These are phyloP conservation scores for Eulemur macaco DNA, from an alignment of 2,113 vertebrate genomes.

Conservation along the genomic window DNA sequence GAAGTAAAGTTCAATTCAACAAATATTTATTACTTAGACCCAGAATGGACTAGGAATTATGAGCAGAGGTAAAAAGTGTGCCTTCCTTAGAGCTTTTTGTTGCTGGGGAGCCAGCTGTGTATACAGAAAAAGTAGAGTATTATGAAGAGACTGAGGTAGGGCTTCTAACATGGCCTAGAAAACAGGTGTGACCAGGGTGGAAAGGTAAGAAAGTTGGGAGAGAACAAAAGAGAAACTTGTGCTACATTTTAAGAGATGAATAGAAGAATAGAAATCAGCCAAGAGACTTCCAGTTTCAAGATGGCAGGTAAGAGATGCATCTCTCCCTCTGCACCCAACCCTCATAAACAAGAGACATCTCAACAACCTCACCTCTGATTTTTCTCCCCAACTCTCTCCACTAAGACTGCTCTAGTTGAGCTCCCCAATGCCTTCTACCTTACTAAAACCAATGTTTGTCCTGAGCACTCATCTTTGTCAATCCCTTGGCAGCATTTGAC, in stretches of 20 bases:
- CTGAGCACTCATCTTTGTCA: neutral
- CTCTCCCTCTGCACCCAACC: no score
- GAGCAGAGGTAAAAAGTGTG: neutral
- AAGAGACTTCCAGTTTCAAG: neutral
- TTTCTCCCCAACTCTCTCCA: neutral
- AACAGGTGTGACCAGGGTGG: rapidly evolving
- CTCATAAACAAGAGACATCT: neutral
- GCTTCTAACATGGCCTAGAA: neutral
- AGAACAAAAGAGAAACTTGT: neutral
- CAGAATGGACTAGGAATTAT: neutral
- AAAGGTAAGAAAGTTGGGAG: neutral
- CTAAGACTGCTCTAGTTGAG: neutral
- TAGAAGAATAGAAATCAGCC: neutral
- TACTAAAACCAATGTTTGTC: neutral
- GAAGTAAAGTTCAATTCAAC: neutral
- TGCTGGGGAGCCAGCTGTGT: neutral
- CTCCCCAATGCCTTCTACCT: no score
- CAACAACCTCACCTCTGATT: neutral
- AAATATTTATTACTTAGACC: neutral
- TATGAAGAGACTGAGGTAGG: neutral
- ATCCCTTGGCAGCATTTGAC: neutral
- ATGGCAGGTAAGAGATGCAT: neutral
- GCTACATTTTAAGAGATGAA: neutral
- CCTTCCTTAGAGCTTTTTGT: neutral
- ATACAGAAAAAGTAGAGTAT: neutral